phyloP scores from a whole-genome alignment of 2,113 vertebrate genomes.

The Leiothrix lutea region DNA sequence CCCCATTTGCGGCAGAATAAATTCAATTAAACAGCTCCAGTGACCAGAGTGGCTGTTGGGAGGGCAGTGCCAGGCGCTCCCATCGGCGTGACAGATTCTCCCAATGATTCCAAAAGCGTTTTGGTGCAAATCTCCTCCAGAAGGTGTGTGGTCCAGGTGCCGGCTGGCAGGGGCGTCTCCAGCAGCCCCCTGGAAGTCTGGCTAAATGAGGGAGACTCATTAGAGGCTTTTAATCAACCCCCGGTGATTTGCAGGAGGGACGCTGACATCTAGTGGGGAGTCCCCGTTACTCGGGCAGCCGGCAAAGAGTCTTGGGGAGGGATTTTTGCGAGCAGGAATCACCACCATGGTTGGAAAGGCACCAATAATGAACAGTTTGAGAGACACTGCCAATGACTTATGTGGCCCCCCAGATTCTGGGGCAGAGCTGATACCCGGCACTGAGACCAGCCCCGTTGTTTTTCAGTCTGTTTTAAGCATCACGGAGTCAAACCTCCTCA shows the following conservation, averaged over 20 bases:
- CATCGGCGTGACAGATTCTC: rapidly evolving
- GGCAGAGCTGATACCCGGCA: not conserved
- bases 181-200: rapidly evolving
- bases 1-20: not conserved
- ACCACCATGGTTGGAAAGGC: rapidly evolving
- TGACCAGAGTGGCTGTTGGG: rapidly evolving
- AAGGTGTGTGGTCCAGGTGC: rapidly evolving
- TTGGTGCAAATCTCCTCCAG: not conserved
- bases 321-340: not conserved
- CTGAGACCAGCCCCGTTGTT: not conserved
- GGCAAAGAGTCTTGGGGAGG: rapidly evolving
- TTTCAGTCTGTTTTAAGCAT: not conserved
- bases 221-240: not conserved
- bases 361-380: not conserved
- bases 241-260: not conserved
- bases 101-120: not conserved
- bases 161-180: not conserved
- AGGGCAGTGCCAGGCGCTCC: not conserved
- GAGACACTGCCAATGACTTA: rapidly evolving
- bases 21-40: not conserved
- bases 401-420: not conserved
- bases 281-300: not conserved
- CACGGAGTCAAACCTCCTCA: not conserved
- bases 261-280: slow-evolving; percentile 52
- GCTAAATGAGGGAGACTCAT: not conserved